A percentile compares a stretch with the other conserved stretches of the same genome.
These are phyloP conservation scores for Brachyhypopomus gauderio DNA, from an alignment of 2,113 vertebrate genomes.

Conservation along the genomic window DNA sequence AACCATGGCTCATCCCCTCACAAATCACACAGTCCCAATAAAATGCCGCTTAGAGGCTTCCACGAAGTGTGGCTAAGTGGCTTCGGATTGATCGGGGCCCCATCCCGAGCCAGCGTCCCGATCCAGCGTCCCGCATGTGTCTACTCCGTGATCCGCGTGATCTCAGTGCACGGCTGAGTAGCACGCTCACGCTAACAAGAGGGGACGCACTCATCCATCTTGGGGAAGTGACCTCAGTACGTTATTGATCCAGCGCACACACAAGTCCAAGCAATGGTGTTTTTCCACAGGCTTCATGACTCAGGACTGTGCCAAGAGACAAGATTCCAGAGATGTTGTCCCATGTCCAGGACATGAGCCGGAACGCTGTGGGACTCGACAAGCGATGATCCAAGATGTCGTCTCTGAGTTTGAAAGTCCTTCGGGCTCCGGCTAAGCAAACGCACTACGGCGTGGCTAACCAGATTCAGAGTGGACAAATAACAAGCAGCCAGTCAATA, in stretches of 20 bases:
- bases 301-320: conserved; percentile 56
- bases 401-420: conserved; percentile 21
- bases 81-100: conserved; percentile 34
- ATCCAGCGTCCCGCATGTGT: conserved; percentile 35
- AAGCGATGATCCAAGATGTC: conserved; percentile 45
- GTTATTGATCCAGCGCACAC: conserved; percentile 69
- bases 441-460: conserved; percentile 42
- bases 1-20: neutral
- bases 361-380: conserved; percentile 37
- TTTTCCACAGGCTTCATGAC: conserved; percentile 51
- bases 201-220: conserved; percentile 71
- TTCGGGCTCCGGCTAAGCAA: conserved; percentile 48
- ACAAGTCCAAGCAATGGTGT: conserved; percentile 57
- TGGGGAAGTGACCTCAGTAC: conserved; percentile 50
- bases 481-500: conserved; percentile 62
- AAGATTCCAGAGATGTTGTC: conserved; percentile 47
- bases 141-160: conserved; percentile 77
- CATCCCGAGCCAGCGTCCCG: neutral
- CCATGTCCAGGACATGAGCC: neutral
- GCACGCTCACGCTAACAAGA: conserved; percentile 63
- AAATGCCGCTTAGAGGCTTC: conserved; percentile 32
- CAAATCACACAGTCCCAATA: neutral
- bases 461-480: conserved; percentile 64
- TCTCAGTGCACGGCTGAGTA: conserved; percentile 60
- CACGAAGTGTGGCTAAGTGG: conserved; percentile 42